Base-by-base conservation (phyloP, 2,888 invertebrate species). In the Ornithoptera priamus region DNA sequence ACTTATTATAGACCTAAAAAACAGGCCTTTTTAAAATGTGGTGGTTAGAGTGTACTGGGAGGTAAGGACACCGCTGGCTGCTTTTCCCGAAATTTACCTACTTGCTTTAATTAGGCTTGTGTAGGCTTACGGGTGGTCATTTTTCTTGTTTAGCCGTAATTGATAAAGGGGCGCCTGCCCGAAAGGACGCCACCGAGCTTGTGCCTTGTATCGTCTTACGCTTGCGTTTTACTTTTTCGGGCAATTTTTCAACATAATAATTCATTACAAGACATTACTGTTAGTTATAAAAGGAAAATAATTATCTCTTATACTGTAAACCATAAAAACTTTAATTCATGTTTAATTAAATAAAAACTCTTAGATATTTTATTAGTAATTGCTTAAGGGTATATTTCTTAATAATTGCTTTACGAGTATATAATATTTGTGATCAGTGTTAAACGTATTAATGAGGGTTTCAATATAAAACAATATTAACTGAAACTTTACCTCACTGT, bases 81-180 rank as follows among this genome's bases (percentile, higher is more conserved):
- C 81, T 82, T 81, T 84, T 81, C 75, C 83, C 81, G 75, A 85
- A 89, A 89, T 89, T 86, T 87, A 89, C 88, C 85, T 89, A 90
- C 90, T 90, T 86, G 86, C 85, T 87, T 89, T 91, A 92, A 91
- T 92, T 92, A 90, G 88, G 81, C 85, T 82, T 80, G 86, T 86
- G 89, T 88, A 87, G 83, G 88, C 86, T 88, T 87, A 88, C 84
- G 81, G 85, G 64, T 80, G 87, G 87, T 86, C 84, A 89, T 92
- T 91, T 92, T 91, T 92, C 91, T 91, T 92, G 85, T 89, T 90
- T 90, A 92, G 86, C 80, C 84, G 86, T 91, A 90, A 91, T 90
- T 90, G 91, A 91, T 90, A 90, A 87, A 88, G 88, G 88, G 88
- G 82, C 75, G 79, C 75, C 79, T 75, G 78, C 75, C 77, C 76